A percentile compares a stretch with the other conserved stretches of the same genome.
phyloP scores from a whole-genome alignment of 2,888 invertebrate species.

The Barypeithes pellucidus region DNA sequence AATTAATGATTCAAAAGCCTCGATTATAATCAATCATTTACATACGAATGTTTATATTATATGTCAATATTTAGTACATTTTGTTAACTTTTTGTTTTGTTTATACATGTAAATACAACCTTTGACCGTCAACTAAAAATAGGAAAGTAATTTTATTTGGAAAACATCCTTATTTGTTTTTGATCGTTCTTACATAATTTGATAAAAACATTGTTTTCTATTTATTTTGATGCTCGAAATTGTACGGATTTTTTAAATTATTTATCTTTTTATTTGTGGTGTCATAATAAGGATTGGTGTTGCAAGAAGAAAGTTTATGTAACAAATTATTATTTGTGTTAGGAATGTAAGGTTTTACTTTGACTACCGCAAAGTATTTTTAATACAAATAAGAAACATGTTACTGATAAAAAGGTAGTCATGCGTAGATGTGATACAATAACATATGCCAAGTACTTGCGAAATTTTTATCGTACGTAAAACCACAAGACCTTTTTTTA shows the following conservation, averaged over 20 bases:
- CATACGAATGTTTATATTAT: not conserved
- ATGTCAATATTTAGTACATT: not conserved
- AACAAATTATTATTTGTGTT: too few species aligned
- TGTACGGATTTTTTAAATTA: not conserved
- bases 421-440: too few species aligned
- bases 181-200: conserved; percentile 7
- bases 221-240: not conserved
- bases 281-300: too few species aligned
- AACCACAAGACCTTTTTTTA: too few species aligned
- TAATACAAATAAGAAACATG: too few species aligned
- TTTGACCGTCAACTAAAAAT: conserved; percentile 10
- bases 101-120: not conserved
- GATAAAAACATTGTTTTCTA: conserved; percentile 5
- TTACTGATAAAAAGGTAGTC: too few species aligned
- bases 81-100: not conserved
- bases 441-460: too few species aligned
- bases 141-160: not conserved
- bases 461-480: too few species aligned
- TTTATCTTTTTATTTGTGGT: too few species aligned
- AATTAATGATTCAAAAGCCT: not conserved
- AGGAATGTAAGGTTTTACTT: too few species aligned
- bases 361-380: too few species aligned
- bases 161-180: conserved; percentile 3
- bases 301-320: too few species aligned
- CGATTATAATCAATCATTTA: not conserved